Base-by-base conservation (phyloP, 2,797 vertebrate genomes). In the Onychomys arenicola region DNA sequence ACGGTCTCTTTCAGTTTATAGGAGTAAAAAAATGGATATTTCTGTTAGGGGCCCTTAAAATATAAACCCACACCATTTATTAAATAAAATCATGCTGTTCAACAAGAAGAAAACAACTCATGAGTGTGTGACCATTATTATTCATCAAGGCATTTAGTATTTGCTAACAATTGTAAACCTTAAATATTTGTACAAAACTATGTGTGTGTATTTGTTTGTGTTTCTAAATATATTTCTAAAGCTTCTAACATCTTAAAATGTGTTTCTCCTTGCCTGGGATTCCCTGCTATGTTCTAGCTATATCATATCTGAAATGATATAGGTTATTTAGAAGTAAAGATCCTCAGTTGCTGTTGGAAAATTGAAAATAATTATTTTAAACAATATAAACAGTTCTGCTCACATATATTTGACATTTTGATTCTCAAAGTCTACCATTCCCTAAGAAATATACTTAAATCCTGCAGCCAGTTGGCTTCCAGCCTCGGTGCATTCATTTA, bases 301-400 rank as follows among this genome's bases (percentile, higher is more conserved):
- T 19, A 16, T 87, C 11, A 49, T 92, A 82, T 61, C 11, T 83
- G 69, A 69, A 61, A 77, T 93, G 13, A 69, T 12, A 82, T 61
- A 55, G 59, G 40, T 90, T 16, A 86, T 17, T 85, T 80, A 55
- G 71, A 93, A 85, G 76, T 37, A 91, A 16, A 80, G 5, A 96
- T 89, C 25, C 34, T 63, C 89, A 83, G 71, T 92, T 71, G 92
- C 0, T 37, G 4, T 0, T 59, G 55, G 65, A 49, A 75, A 46
- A 76, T 78, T 90, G 9, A 9, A 94, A 95, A 90, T 61, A 21
- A n/a, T 52, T 34, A 83, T 90, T 95, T 82, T 65, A 92, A 29
- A 34, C 59, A 82, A 89, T 84, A 67, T 43, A 71, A 40, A 34
- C 81, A 57, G 80, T 85, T 88, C 9, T 85, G 85, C 82, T 83